These are phyloP conservation scores for Cataglyphis hispanica DNA, from an alignment of 1,140 invertebrate genomes.

Conservation along the genomic window DNA sequence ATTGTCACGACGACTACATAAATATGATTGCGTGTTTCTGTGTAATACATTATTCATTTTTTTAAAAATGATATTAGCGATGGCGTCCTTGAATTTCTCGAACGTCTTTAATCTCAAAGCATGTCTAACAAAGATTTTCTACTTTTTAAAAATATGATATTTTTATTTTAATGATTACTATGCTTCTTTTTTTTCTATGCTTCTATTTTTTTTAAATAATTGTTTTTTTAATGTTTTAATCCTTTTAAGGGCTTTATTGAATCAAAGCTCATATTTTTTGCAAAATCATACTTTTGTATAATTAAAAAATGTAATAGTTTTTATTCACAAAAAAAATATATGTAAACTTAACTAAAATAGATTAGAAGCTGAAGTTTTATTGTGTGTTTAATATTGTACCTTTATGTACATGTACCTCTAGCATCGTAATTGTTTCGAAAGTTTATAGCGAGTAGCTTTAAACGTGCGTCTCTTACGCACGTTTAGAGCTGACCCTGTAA, in stretches of 20 bases:
- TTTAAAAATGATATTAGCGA: no score
- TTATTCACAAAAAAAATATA: background rate
- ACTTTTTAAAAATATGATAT: background rate
- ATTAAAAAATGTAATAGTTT: background rate
- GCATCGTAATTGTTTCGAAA: background rate
- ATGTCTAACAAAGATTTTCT: no score
- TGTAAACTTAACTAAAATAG: background rate
- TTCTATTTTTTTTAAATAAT: background rate
- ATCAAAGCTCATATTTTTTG: background rate
- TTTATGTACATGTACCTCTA: background rate
- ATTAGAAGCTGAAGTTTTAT: background rate
- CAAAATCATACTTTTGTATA: background rate
- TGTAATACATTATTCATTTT: slow-evolving; percentile 17
- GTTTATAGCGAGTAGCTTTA: background rate
- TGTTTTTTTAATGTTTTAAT: background rate
- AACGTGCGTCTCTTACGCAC: background rate
- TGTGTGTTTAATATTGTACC: background rate
- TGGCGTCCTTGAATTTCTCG: no score
- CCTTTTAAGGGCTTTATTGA: background rate
- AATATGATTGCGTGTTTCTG: background rate
- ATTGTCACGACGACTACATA: background rate
- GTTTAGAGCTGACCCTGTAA: slow-evolving; percentile 33
- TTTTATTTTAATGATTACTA: background rate
- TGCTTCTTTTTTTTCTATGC: background rate
- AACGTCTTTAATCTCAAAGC: no score